phyloP scores from a whole-genome alignment of 2,888 invertebrate genomes.

The Cepaea hortensis region DNA sequence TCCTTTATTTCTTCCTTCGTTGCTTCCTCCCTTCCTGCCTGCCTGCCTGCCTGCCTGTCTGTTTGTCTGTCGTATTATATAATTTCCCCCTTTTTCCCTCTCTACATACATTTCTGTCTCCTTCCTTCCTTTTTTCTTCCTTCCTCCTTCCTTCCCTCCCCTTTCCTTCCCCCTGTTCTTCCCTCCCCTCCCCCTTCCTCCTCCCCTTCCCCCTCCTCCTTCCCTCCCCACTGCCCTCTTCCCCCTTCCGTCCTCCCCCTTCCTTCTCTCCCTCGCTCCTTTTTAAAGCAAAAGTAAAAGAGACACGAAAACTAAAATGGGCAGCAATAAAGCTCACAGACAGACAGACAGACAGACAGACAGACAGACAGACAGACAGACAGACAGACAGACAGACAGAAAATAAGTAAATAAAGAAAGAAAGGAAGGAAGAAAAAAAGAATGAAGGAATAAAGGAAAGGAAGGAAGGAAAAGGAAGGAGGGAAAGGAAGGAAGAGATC shows the following conservation, averaged over 20 bases:
- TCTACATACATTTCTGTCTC: neutral
- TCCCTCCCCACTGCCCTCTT: neutral
- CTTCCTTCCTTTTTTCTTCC: neutral
- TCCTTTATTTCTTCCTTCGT: neutral
- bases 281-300: neutral
- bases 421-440: neutral
- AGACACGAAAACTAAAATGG: neutral
- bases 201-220: neutral
- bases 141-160: neutral
- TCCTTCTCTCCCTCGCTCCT: no score
- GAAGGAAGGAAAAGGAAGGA: constrained; percentile 12
- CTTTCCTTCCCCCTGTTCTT: neutral
- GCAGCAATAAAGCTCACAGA: neutral
- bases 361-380: no score
- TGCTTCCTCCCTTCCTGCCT: neutral
- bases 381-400: no score
- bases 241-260: no score
- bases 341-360: no score
- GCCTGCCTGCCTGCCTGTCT: neutral
- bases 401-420: no score
- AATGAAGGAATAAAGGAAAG: neutral
- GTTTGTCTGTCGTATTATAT: neutral
- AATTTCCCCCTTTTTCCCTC: neutral
- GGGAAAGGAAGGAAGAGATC: neutral
- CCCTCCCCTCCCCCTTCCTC: neutral